Conservation (phyloP, 1,140 invertebrate species). For the Reticulitermes speratus region DNA sequence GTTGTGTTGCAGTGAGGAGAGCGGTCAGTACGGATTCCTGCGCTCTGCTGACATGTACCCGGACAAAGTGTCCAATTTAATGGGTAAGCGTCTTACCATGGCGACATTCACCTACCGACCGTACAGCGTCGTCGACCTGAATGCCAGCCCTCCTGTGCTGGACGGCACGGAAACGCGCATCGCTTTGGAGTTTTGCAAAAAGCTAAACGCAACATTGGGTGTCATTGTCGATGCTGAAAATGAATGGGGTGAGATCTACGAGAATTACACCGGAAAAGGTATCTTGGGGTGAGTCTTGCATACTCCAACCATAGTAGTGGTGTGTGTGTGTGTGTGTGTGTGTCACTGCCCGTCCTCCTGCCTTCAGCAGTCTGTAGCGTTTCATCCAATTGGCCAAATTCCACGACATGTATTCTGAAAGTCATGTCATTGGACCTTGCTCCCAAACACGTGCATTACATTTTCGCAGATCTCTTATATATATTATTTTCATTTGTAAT, state of each 20-base stretch:
- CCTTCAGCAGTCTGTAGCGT: too few relatives aligned
- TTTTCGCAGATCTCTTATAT: too few relatives aligned
- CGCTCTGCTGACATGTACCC: not conserved
- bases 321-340: too few relatives aligned
- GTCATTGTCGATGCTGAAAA: slow-evolving; percentile 51
- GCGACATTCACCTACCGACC: slow-evolving; percentile 12
- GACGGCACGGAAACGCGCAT: slow-evolving; percentile 49
- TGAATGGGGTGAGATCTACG: slow-evolving; percentile 59
- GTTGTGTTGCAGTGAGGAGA: not conserved
- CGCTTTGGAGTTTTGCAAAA: slow-evolving; percentile 43
- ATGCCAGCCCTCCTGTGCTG: not conserved
- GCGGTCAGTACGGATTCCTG: not conserved
- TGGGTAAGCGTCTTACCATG: not conserved
- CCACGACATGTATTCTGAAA: too few relatives aligned
- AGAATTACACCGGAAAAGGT: slow-evolving; percentile 57
- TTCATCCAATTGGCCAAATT: too few relatives aligned
- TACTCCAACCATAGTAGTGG: too few relatives aligned
- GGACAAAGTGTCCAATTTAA: not conserved
- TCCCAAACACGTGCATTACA: too few relatives aligned
- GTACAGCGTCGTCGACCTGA: not conserved
- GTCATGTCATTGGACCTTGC: too few relatives aligned
- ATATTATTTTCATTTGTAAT: too few relatives aligned
- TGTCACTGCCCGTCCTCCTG: too few relatives aligned
- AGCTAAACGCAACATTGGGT: slow-evolving; percentile 49
- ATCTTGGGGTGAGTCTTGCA: slow-evolving; percentile 21